Percentiles rank a stretch among this genome's conserved stretches.
These are phyloP conservation scores for Lampris incognitus DNA, from an alignment of 2,113 vertebrate species.

Conservation along the genomic window DNA sequence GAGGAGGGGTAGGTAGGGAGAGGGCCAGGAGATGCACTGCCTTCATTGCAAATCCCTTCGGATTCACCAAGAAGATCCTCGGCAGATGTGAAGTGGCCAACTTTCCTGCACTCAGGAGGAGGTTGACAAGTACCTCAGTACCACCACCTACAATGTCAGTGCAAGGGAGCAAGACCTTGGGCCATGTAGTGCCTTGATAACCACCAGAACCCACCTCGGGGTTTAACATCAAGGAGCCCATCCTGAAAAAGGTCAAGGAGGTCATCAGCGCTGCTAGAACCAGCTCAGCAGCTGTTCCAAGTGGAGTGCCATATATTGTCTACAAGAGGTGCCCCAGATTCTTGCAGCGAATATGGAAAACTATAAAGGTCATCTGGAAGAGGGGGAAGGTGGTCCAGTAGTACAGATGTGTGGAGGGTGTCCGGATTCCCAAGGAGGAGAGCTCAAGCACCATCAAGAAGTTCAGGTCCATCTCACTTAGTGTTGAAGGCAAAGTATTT, in stretches of 20 bases:
- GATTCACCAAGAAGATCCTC: background rate
- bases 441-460: conserved; percentile 17
- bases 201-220: background rate
- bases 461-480: conserved; percentile 14
- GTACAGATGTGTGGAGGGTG: conserved; percentile 22
- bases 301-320: conserved; percentile 2
- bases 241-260: background rate
- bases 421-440: background rate
- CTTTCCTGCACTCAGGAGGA: background rate
- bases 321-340: conserved; percentile 3
- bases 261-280: background rate
- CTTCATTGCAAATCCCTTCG: background rate
- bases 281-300: background rate
- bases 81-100: background rate
- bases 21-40: background rate
- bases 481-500: background rate
- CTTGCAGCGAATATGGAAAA: conserved; percentile 12
- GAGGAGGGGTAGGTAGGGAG: no score
- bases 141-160: background rate
- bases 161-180: background rate
- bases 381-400: background rate
- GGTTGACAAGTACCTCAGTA: background rate
- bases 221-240: background rate
- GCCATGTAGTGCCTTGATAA: background rate
- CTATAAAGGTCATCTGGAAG: background rate